Evolutionary conservation across 2,888 invertebrate genomes (phyloP), one percentile per base, ranked within the genome.

Genomic region (Aphodius granarius): DNA sequence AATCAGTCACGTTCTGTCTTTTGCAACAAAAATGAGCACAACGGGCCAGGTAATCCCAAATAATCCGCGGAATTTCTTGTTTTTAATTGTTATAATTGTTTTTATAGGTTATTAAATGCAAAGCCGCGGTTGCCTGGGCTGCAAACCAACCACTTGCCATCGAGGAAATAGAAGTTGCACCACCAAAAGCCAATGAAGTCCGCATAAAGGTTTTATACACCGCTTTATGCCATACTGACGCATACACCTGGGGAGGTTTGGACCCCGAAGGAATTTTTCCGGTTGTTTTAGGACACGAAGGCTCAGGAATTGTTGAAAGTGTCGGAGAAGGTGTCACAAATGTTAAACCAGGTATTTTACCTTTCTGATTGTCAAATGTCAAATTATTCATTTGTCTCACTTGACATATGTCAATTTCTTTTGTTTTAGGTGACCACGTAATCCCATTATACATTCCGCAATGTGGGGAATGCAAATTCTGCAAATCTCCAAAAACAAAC

Each of bases 111-210:
- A 98, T 99, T 81, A 93, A 91, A 83, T 99, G 99, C 87, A 92
- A 91, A 84, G 99, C 99, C 19, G 99, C 98, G 0, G 96, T 99
- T 17, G 98, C 99, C 3, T 99, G 99, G 99, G 95, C 92, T 82
- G 92, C 96, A 73, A 97, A 97, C 81, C 91, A 96, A 84, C 95
- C 97, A 5, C 89, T 99, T 21, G 91, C 91, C 0, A 91, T 99
- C 72, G 99, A 99, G 88, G 94, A 94, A 73, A 91, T 99, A 76
- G 94, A 97, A 88, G 99, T 99, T 0, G 96, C 94, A 17, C 97
- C 98, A 6, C 99, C 99, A 0, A 94, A 94, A 86, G 94, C 94
- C 0, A 94, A 97, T 78, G 99, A 99, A 91, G 97, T 96, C 16
- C 92, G 95, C 71, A 89, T 96, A 13, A 93, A 94, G 88, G 91